These are phyloP conservation scores for Whitmania pigra DNA, from an alignment of 1,140 invertebrate species.

Conservation along the genomic window DNA sequence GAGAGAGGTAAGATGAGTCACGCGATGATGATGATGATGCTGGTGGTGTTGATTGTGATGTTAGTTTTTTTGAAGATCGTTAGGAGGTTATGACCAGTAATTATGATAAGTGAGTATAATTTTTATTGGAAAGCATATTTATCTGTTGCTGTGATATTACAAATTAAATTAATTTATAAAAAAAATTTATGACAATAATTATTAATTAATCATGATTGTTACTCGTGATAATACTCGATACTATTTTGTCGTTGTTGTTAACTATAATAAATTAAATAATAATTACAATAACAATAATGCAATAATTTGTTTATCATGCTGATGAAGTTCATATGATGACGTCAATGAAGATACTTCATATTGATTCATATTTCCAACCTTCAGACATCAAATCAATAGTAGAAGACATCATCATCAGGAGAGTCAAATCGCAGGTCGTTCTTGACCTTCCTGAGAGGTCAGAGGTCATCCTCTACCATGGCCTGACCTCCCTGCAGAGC, in stretches of 20 bases:
- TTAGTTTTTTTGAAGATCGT: too few relatives aligned
- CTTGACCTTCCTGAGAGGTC: conserved; percentile 37
- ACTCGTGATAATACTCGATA: conserved; percentile 3
- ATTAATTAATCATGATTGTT: not conserved
- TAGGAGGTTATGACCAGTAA: too few relatives aligned
- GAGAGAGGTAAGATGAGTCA: too few relatives aligned
- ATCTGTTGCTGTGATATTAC: not conserved
- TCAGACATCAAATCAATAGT: conserved; percentile 31
- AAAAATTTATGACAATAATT: not conserved
- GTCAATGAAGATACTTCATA: too few relatives aligned
- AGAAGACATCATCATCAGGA: conserved; percentile 27
- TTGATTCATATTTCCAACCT: too few relatives aligned
- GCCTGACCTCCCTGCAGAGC: conserved; percentile 38
- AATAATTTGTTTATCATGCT: not conserved
- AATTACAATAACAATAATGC: conserved; percentile 30
- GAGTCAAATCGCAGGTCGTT: conserved; percentile 37
- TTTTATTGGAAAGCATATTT: too few relatives aligned
- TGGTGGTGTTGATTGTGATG: too few relatives aligned
- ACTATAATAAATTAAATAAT: conserved; percentile 13
- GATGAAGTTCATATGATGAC: too few relatives aligned
- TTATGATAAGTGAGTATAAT: too few relatives aligned
- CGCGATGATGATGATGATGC: too few relatives aligned
- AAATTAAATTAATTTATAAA: not conserved
- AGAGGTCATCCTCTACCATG: conserved; percentile 41
- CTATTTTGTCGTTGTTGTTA: not conserved